Conservation (phyloP, 2,888 invertebrate species). For the Acholoe squamosa region DNA sequence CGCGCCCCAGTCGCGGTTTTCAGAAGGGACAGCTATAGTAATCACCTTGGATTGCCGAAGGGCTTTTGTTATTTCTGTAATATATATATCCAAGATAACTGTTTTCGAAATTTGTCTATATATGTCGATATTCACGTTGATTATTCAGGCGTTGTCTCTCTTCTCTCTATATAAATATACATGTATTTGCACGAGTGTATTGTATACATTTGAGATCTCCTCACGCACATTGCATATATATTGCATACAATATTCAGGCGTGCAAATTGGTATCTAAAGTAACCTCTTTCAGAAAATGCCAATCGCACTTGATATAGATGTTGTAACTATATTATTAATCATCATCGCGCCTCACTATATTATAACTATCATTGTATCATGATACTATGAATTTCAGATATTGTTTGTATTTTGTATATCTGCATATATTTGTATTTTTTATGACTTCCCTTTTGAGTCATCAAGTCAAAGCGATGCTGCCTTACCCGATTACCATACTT, state of each 20-base stretch:
- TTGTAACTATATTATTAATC: conserved; percentile 33
- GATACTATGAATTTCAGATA: conserved; percentile 48
- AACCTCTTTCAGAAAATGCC: neutral
- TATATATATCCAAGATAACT: neutral
- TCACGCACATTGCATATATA: neutral
- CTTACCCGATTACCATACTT: neutral
- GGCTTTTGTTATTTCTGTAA: neutral
- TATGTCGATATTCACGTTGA: conserved; percentile 1
- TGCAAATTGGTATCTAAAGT: conserved; percentile 22
- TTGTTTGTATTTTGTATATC: conserved; percentile 37
- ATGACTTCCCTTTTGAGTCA: neutral
- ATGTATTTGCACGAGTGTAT: conserved; percentile 27
- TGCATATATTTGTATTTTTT: too few relatives aligned
- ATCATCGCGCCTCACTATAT: conserved; percentile 9
- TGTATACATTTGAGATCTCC: neutral
- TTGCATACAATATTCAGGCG: neutral
- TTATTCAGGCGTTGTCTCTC: neutral
- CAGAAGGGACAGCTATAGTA: neutral
- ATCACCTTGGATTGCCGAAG: neutral
- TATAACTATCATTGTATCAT: conserved; percentile 15
- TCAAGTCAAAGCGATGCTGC: conserved; percentile 33
- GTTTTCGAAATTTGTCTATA: conserved; percentile 4
- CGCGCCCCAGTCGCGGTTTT: neutral
- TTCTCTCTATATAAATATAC: neutral
- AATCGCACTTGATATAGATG: conserved; percentile 29